Percentiles rank a stretch among this genome's conserved stretches.
phyloP scores from a whole-genome alignment of 2,888 invertebrate species.

The Theretra japonica region DNA sequence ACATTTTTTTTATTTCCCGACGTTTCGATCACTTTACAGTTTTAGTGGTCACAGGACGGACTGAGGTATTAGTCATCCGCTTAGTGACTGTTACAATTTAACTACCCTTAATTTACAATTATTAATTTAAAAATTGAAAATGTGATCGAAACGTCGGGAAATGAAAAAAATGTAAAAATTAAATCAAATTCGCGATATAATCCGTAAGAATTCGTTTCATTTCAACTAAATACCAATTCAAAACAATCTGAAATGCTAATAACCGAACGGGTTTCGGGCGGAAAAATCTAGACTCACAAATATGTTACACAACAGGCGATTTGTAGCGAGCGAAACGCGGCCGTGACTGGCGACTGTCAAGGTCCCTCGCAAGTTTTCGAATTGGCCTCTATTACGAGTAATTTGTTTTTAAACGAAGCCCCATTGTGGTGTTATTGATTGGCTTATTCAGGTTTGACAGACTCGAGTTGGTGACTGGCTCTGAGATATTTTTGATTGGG shows the following conservation, averaged over 20 bases:
- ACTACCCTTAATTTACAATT: no score
- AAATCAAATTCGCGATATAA: no score
- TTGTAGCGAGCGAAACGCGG: slow-evolving; percentile 29
- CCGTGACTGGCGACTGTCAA: slow-evolving; percentile 46
- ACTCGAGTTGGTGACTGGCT: background rate
- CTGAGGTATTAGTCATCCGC: no score
- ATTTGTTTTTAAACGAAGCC: slow-evolving; percentile 38
- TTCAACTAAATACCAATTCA: no score
- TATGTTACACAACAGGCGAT: slow-evolving; percentile 18
- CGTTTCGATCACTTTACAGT: no score
- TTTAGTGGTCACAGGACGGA: no score
- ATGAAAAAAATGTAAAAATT: no score
- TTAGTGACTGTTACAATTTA: no score
- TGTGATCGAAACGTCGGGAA: no score
- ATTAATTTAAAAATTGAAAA: no score
- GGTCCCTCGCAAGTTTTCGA: slow-evolving; percentile 48
- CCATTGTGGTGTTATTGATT: slow-evolving; percentile 27
- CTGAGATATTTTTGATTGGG: background rate
- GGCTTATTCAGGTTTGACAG: background rate
- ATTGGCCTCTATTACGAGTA: slow-evolving; percentile 42
- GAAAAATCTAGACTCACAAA: slow-evolving; percentile 25
- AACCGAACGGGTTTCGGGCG: background rate
- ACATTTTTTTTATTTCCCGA: no score
- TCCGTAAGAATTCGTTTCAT: no score
- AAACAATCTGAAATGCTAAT: slow-evolving; percentile 2